Conservation (phyloP, 92 coral and sea anemone genomes). For the Plumapathes pennacea region DNA sequence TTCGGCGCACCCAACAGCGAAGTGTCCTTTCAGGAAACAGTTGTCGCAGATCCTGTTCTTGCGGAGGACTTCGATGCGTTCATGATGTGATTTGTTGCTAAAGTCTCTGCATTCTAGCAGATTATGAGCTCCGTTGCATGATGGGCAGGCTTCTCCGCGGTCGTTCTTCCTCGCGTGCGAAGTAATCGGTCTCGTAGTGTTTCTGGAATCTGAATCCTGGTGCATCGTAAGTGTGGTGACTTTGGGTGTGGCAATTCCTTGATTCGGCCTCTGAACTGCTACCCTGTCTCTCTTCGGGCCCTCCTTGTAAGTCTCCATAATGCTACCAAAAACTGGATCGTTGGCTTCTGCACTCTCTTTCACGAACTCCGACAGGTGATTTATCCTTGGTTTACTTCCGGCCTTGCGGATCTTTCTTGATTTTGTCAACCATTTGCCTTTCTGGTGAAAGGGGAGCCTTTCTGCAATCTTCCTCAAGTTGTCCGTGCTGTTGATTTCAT, state of each 20-base stretch:
- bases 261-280: neutral
- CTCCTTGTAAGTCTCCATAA: neutral
- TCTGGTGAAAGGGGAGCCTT: slow-evolving; percentile 11
- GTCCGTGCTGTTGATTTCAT: slow-evolving; percentile 29
- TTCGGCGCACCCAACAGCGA: slow-evolving; percentile 9
- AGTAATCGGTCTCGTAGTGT: neutral
- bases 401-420: neutral
- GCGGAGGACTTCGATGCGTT: slow-evolving; percentile 2
- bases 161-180: no score
- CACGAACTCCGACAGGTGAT: slow-evolving; percentile 18
- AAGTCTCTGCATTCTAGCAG: slow-evolving; percentile 5
- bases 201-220: neutral
- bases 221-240: slow-evolving; percentile 3
- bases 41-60: slow-evolving; percentile 16
- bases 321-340: slow-evolving; percentile 17
- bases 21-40: slow-evolving; percentile 20
- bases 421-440: slow-evolving; percentile 16
- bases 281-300: neutral
- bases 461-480: slow-evolving; percentile 21
- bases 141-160: slow-evolving; percentile 8
- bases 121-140: slow-evolving; percentile 4
- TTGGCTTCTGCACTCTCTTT: slow-evolving; percentile 16
- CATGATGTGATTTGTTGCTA: slow-evolving; percentile 8
- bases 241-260: neutral
- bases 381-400: slow-evolving; percentile 5